Evolutionary conservation across 2,888 invertebrate species (phyloP), one percentile per base, ranked within the genome.

Genomic region (Drosophila koepferae): DNA sequence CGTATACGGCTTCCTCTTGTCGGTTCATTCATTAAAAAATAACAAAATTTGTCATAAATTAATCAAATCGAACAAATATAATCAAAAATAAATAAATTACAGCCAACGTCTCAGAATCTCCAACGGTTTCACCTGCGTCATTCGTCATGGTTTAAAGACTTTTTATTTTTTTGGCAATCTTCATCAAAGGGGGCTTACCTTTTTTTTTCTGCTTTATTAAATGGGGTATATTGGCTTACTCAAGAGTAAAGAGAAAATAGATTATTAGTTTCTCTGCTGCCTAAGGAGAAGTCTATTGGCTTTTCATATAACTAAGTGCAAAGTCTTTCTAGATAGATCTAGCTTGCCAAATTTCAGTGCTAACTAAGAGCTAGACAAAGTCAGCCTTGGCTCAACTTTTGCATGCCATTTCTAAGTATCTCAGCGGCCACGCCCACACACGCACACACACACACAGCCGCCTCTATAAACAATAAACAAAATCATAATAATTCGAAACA

Each of bases 61-160:
- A 63, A 68, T 67, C 40, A 64, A 63, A 46, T 63, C 68, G 63
- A 53, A 28, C 49, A 60, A 61, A 74, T 66, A 59, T 36, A 36
- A 36, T 55, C 44, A 64, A 62, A 38, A 48, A 48, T 7, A 12
- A 56, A 49, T 14, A 36, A 28, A 43, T 16, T 38, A 51, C 18
- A 49, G 36, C 41, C 63, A 23, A 54, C 43, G 36, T 60, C 48
- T 62, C 31, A 64, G 56, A 66, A 80, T 71, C 64, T 63, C 56
- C 49, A 53, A 53, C 77, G 61, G 70, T 73, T 66, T 79, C 73
- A 74, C 72, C 79, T 79, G 86, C 86, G 83, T 86, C 79, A 79
- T 46, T 31, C 60, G 40, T 16, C 31, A 58, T 12, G 20, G 6
- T 34, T 36, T 1, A n/a, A 34, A 44, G 8, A 36, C 16, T 31